phyloP scores from a whole-genome alignment of 2,113 vertebrate species.

The Mesitornis unicolor region DNA sequence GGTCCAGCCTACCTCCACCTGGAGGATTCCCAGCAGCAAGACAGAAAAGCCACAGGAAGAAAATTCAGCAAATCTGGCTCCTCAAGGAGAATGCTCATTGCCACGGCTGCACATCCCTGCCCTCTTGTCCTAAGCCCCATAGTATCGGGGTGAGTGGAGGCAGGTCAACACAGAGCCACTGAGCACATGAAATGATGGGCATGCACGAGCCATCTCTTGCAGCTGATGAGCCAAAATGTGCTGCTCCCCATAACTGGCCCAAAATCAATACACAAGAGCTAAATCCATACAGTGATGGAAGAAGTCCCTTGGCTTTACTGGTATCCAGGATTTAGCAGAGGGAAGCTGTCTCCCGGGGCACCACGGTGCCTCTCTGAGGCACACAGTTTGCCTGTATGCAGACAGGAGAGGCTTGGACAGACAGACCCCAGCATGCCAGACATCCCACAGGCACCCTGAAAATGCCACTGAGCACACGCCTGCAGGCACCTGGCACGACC shows the following conservation, averaged over 20 bases:
- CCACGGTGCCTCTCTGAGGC: fast-evolving
- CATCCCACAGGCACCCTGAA: background rate
- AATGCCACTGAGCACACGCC: background rate
- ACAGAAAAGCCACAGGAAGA: background rate
- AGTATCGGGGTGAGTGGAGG: fast-evolving
- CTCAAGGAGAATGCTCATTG: background rate
- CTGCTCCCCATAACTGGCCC: background rate
- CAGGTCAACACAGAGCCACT: background rate
- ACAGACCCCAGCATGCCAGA: background rate
- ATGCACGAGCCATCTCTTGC: background rate
- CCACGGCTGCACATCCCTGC: background rate
- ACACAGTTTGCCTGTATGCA: background rate
- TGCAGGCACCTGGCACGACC: background rate
- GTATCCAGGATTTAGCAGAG: fast-evolving
- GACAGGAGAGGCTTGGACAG: background rate
- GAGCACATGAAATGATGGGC: fast-evolving
- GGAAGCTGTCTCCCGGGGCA: background rate
- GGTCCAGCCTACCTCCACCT: background rate
- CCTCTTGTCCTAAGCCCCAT: background rate
- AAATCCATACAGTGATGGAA: fast-evolving
- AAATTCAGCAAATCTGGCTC: background rate
- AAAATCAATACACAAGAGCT: background rate
- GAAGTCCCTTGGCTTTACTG: background rate
- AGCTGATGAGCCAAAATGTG: fast-evolving
- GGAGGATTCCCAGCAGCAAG: background rate